phyloP scores from a whole-genome alignment of 2,888 invertebrate genomes.

The Leptopterna dolabrata region DNA sequence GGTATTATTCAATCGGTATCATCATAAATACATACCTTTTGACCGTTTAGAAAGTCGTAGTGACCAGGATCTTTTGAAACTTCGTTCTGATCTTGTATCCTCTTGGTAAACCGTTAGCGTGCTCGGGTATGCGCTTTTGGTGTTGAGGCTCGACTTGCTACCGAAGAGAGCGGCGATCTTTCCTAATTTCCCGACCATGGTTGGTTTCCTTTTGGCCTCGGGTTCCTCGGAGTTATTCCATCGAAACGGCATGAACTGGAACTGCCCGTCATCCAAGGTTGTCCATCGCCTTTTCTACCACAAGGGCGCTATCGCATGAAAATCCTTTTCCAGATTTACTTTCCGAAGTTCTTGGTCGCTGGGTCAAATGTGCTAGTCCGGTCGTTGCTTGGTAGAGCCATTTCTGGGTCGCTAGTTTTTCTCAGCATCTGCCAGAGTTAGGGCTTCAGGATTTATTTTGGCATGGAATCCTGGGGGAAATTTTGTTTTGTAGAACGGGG shows the following conservation, averaged over 20 bases:
- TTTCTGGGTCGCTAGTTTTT: background rate
- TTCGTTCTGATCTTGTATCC: conserved; percentile 54
- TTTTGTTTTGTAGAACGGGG: background rate
- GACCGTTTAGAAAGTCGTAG: conserved; percentile 57
- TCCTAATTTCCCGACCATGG: conserved; percentile 73
- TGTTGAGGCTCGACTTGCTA: conserved; percentile 65
- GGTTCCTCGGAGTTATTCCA: background rate
- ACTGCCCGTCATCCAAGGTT: background rate
- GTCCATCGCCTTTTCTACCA: background rate
- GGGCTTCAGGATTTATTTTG: background rate
- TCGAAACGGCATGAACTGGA: conserved; percentile 1
- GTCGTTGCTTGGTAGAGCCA: background rate
- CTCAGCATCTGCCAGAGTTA: background rate
- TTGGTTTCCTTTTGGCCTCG: background rate
- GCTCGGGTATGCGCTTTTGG: conserved; percentile 61
- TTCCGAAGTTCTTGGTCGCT: background rate
- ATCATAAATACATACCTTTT: conserved; percentile 45
- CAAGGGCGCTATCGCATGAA: background rate
- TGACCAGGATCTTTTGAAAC: conserved; percentile 59
- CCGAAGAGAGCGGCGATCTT: conserved; percentile 75
- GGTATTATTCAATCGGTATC: background rate
- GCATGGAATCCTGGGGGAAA: background rate
- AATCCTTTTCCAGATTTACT: background rate
- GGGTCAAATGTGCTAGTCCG: background rate
- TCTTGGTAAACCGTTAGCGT: conserved; percentile 60